Base-by-base conservation (phyloP, 1,140 invertebrate species). In the Triops longicaudatus region DNA sequence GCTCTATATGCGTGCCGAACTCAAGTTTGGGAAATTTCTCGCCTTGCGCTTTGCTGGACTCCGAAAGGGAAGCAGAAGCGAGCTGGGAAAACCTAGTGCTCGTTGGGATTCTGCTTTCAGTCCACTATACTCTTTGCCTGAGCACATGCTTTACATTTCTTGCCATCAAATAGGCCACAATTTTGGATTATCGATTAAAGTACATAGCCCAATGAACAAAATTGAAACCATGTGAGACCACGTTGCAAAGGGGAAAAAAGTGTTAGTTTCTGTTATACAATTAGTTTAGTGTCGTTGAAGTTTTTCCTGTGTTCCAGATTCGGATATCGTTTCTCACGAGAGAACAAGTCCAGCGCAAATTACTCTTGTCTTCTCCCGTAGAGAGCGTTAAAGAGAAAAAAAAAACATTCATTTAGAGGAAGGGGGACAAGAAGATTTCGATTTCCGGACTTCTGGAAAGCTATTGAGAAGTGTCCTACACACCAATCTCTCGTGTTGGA, bases 401-500 rank as follows among this genome's bases (percentile, higher is more conserved):
- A 37, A 37, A 37, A 37, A 37, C 50, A 63, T 22, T 63, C 9
- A 63, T 63, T 63, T 22, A 63, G 10, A 63, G 17, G 6, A 63
- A 17, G 50, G n/a, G 50, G 17, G 14, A 63, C 17, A 17, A 22
- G 22, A 22, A 63, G 50, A 17, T 63, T 63, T 63, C 50, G 50
- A 63, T 63, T 63, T 63, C 50, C 50, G 22, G 22, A 63, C 6
- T 22, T 17, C 2, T 37, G 22, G 14, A 14, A 63, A 63, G 50
- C 50, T 63, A 63, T 63, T 63, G 50, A 63, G 22, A 63, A 63
- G 50, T 63, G 50, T 63, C 22, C 17, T 22, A 63, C n/a, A 22
- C 50, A 37, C 31, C 31, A 63, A 63, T 63, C 50, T 63, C 50
- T 63, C 50, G 50, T 63, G 50, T 63, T 63, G n/a, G n/a, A 63